Evolutionary conservation across 1,140 invertebrate genomes (phyloP).

Genomic region (Musca vetustissima): DNA sequence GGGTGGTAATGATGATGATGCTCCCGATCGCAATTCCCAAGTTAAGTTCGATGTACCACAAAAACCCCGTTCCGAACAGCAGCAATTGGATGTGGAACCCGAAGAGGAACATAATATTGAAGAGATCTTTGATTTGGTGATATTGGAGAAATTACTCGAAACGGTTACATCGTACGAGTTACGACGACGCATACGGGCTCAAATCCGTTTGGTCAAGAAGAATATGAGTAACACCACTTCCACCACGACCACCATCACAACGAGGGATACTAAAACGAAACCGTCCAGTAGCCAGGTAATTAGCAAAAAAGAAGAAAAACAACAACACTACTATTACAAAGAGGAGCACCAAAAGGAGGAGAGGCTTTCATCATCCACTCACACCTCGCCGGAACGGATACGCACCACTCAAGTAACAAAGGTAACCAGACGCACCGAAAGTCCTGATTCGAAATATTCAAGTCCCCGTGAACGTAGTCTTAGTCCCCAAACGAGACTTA

Average conservation of each 20-base stretch:
- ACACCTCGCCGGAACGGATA: not conserved
- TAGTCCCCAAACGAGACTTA: not conserved
- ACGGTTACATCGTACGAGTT: conserved; percentile 73
- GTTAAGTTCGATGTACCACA: conserved; percentile 65
- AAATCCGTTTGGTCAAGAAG: conserved; percentile 70
- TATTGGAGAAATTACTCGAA: conserved; percentile 72
- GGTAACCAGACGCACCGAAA: not conserved
- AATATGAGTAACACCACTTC: conserved; percentile 41
- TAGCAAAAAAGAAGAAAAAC: not conserved
- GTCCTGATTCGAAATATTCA: not conserved
- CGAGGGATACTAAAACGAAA: too few relatives aligned
- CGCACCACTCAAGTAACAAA: too few relatives aligned
- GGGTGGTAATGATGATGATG: conserved; percentile 35
- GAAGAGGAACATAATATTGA: conserved; percentile 61
- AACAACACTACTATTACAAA: not conserved
- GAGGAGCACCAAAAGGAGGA: not conserved
- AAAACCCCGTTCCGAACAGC: conserved; percentile 24
- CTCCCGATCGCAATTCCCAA: conserved; percentile 41
- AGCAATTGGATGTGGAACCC: conserved; percentile 18
- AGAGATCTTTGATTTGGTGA: conserved; percentile 68
- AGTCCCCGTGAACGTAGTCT: not conserved
- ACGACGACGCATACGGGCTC: conserved; percentile 70
- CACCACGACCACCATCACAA: not conserved
- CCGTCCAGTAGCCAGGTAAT: too few relatives aligned
- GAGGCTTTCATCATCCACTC: not conserved